Percentiles rank a stretch among this genome's conserved stretches.
Evolutionary conservation across 2,888 invertebrate species (phyloP).

Genomic region (Hypselothyrea guttata): DNA sequence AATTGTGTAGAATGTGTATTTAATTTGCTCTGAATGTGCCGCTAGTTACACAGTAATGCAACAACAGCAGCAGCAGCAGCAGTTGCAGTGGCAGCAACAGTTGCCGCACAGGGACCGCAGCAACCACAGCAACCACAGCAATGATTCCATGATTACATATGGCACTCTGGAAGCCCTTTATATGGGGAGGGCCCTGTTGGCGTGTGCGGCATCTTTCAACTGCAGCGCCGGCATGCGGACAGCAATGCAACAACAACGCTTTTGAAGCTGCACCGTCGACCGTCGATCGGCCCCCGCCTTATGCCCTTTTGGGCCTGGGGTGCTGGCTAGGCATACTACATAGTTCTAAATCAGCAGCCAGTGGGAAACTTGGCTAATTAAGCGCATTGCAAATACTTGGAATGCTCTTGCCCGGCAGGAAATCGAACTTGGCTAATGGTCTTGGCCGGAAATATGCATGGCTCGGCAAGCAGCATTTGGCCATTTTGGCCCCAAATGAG

Average conservation of each 20-base stretch:
- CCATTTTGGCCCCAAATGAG: slow-evolving; percentile 56
- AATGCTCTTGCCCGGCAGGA: slow-evolving; percentile 47
- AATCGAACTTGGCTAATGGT: slow-evolving; percentile 64
- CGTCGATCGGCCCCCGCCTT: neutral
- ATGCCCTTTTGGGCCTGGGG: slow-evolving; percentile 15
- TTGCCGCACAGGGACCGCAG: slow-evolving; percentile 13
- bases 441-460: slow-evolving; percentile 72
- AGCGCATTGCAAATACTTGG: slow-evolving; percentile 66
- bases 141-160: slow-evolving; percentile 5
- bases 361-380: slow-evolving; percentile 54
- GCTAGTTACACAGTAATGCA: slow-evolving; percentile 51
- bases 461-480: slow-evolving; percentile 53
- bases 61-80: slow-evolving; percentile 19
- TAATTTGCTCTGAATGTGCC: slow-evolving; percentile 64
- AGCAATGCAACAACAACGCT: slow-evolving; percentile 55
- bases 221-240: slow-evolving; percentile 62
- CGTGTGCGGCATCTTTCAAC: slow-evolving; percentile 76
- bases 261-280: slow-evolving; percentile 48
- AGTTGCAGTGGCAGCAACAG: neutral
- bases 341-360: slow-evolving; percentile 30
- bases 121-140: slow-evolving; percentile 32
- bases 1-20: slow-evolving; percentile 55
- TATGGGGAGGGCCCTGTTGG: slow-evolving; percentile 35
- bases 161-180: slow-evolving; percentile 21
- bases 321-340: slow-evolving; percentile 39